Conservation (phyloP, 2,888 invertebrate species). For the Drosophila macrospina region DNA sequence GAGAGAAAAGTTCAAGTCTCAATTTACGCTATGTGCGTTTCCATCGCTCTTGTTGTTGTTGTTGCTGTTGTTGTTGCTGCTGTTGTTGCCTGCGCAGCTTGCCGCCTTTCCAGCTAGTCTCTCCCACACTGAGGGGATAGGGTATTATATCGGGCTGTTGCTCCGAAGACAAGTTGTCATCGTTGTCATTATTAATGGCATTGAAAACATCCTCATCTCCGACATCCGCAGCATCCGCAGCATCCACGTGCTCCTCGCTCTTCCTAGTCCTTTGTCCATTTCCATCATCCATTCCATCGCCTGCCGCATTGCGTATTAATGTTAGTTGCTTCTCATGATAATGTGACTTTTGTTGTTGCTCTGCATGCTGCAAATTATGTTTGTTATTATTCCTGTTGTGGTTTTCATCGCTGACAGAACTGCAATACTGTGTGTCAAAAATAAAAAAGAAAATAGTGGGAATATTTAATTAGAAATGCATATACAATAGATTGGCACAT, state of each 20-base stretch:
- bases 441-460: not conserved
- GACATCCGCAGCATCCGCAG: not conserved
- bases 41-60: constrained; percentile 43
- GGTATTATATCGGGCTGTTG: constrained; percentile 82
- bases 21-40: constrained; percentile 69
- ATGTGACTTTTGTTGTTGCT: constrained; percentile 36
- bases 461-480: constrained; percentile 38
- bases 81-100: constrained; percentile 55
- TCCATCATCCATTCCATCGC: not conserved
- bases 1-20: constrained; percentile 36
- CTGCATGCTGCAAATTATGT: constrained; percentile 29
- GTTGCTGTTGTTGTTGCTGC: constrained; percentile 38
- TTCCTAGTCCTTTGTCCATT: not conserved
- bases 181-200: constrained; percentile 46
- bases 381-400: constrained; percentile 42
- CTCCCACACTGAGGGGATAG: constrained; percentile 76
- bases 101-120: constrained; percentile 66
- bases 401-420: constrained; percentile 26
- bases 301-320: constrained; percentile 19
- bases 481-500: constrained; percentile 29
- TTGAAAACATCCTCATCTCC: constrained; percentile 28
- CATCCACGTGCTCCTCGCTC: not conserved
- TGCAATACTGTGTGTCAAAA: constrained; percentile 54
- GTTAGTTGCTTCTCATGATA: constrained; percentile 51
- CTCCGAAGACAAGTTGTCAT: constrained; percentile 71